Base-by-base conservation (phyloP, 2,888 invertebrate species). In the Lymantria monacha region DNA sequence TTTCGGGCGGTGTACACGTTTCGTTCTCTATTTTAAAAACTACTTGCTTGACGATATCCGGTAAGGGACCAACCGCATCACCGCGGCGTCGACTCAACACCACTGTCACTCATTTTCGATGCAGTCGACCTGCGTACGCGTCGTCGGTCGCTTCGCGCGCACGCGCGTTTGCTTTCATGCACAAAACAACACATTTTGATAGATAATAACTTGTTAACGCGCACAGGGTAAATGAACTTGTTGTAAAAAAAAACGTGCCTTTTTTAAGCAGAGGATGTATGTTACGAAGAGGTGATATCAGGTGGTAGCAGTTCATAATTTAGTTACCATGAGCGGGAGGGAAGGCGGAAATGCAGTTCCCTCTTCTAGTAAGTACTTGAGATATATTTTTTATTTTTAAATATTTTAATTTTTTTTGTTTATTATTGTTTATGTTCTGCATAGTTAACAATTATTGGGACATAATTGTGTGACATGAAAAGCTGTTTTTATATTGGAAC, bases 341-440 rank as follows among this genome's bases (percentile, higher is more conserved):
- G 86, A 85, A 85, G 87, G 83, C 87, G 90, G 90, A 89, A 88
- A 85, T 90, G 88, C 88, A 91, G 87, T 87, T 88, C 87, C 89
- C 83, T 86, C 88, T 87, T 86, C 83, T 70, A 88, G 90, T 91
- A 80, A 91, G 90, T 89, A 84, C 65, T 64, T 56, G 68, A 72
- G 73, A 70, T 70, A 69, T n/a, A 64, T 61, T 64, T 68, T 63
- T 66, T 63, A 47, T 53, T 60, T 52, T 49, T 45, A 49, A 53
- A 57, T 55, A 55, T 50, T 59, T 47, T 54, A 45, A 38, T 56
- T 55, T 48, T 55, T 62, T 51, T 55, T 22, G 7, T 41, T 15
- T 30, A 10, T 1, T 22, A 22, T 48, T 43, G 33, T 8, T 40
- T 42, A 11, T 33, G 7, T 42, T 33, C 22, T 22, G 22, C 5